Percentiles rank a stretch among this genome's conserved stretches.
phyloP scores from a whole-genome alignment of 1,140 invertebrate genomes.

The Dendrolimus punctatus region DNA sequence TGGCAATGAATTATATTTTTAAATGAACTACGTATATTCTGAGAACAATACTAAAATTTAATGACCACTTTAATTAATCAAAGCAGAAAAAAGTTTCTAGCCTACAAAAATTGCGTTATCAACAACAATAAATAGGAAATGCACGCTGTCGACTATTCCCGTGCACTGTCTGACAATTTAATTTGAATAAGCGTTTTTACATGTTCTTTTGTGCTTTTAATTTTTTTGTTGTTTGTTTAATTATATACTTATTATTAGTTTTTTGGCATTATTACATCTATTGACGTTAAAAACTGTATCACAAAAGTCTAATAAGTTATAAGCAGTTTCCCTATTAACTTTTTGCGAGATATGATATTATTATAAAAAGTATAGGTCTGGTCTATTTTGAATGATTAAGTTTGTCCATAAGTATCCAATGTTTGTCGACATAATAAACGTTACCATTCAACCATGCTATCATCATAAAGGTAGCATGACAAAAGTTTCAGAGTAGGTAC shows the following conservation, averaged over 20 bases:
- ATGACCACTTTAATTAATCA: too few species aligned
- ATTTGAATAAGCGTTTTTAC: constrained; percentile 46
- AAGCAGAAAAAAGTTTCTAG: not conserved
- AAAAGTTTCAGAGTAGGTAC: constrained; percentile 41
- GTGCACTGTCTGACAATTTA: constrained; percentile 27
- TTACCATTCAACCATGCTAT: constrained; percentile 18
- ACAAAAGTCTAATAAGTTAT: too few species aligned
- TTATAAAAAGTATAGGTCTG: too few species aligned
- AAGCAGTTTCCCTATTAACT: too few species aligned
- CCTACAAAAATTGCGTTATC: constrained; percentile 47
- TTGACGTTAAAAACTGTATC: too few species aligned
- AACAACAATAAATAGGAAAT: constrained; percentile 33
- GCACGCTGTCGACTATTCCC: constrained; percentile 20
- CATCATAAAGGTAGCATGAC: constrained; percentile 51
- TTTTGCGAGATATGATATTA: too few species aligned
- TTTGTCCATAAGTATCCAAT: not conserved
- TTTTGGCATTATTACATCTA: not conserved
- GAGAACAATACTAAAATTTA: too few species aligned
- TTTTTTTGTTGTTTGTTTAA: not conserved
- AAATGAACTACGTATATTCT: too few species aligned
- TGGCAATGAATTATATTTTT: too few species aligned
- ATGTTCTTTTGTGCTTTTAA: constrained; percentile 17
- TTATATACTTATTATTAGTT: not conserved
- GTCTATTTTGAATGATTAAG: too few species aligned
- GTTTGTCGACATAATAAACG: not conserved